Conservation (phyloP, 2,797 vertebrate species). For the Melanotaenia maccullochi region DNA sequence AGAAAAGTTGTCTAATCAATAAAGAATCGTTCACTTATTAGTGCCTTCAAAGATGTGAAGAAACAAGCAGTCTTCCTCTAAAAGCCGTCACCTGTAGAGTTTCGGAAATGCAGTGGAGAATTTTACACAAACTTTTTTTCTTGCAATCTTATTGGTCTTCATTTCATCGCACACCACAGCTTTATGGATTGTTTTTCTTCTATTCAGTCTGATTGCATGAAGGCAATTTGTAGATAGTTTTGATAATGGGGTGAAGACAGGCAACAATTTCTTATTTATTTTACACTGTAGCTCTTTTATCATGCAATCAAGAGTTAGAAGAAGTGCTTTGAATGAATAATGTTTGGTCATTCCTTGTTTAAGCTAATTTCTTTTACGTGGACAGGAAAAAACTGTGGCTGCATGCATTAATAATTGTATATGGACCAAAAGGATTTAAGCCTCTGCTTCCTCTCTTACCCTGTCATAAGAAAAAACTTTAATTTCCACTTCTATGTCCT, state of each 20-base stretch:
- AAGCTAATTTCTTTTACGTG: neutral
- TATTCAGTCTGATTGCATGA: slow-evolving; percentile 2
- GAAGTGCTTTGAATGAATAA: neutral
- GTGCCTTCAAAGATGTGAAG: slow-evolving; percentile 58
- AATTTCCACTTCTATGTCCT: slow-evolving; percentile 12
- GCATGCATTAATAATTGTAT: slow-evolving; percentile 16
- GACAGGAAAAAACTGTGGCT: slow-evolving; percentile 3
- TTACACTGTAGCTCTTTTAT: neutral
- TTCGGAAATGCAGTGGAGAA: slow-evolving; percentile 21
- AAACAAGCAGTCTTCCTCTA: slow-evolving; percentile 42
- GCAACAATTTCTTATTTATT: neutral
- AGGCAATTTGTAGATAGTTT: slow-evolving; percentile 16
- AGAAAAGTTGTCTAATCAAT: slow-evolving; percentile 69
- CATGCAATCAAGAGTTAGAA: slow-evolving; percentile 4
- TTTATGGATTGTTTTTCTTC: slow-evolving; percentile 14
- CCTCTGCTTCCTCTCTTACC: slow-evolving; percentile 12
- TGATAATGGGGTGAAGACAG: neutral
- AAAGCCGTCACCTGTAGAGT: slow-evolving; percentile 19
- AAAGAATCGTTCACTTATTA: slow-evolving; percentile 66
- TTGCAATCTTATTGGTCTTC: slow-evolving; percentile 24
- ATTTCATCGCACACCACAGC: slow-evolving; percentile 10
- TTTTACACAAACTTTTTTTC: slow-evolving; percentile 13
- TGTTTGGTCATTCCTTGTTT: neutral
- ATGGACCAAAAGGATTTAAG: slow-evolving; percentile 1
- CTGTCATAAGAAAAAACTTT: slow-evolving; percentile 15